A percentile compares a stretch with the other conserved stretches of the same genome.
These are phyloP conservation scores for Phthorimaea operculella DNA, from an alignment of 1,140 invertebrate genomes.

Conservation along the genomic window DNA sequence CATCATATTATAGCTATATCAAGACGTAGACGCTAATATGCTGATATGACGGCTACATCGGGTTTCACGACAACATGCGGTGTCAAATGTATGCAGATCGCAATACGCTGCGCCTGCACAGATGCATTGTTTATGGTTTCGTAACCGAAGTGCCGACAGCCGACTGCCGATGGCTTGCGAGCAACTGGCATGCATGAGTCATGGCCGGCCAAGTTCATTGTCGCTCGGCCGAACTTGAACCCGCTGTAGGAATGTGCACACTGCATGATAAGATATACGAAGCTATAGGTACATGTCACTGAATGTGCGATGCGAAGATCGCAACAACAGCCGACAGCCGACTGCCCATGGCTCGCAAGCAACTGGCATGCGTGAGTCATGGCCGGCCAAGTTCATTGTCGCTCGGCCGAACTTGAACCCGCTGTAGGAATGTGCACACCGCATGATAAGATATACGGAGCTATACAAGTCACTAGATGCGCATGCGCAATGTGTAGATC, in stretches of 20 bases:
- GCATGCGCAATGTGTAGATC: not conserved
- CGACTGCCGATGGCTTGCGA: slow-evolving; percentile 26
- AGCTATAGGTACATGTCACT: not conserved
- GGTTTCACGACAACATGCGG: not conserved
- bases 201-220: slow-evolving; percentile 64
- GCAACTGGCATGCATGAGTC: slow-evolving; percentile 46
- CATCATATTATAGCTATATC: too few species aligned
- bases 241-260: slow-evolving; percentile 32
- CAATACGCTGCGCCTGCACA: slow-evolving; percentile 36
- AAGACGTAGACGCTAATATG: too few species aligned
- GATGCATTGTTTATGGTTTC: slow-evolving; percentile 59
- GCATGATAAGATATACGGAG: slow-evolving; percentile 27
- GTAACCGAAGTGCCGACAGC: slow-evolving; percentile 27
- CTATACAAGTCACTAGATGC: not conserved
- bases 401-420: slow-evolving; percentile 63
- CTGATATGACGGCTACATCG: too few species aligned
- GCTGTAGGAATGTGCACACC: slow-evolving; percentile 27
- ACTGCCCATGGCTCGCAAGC: slow-evolving; percentile 25
- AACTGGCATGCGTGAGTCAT: slow-evolving; percentile 49
- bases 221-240: slow-evolving; percentile 64
- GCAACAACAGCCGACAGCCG: too few species aligned
- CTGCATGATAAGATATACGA: slow-evolving; percentile 17
- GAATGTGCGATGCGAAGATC: not conserved
- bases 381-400: slow-evolving; percentile 66
- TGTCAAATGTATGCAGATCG: not conserved